phyloP scores from a whole-genome alignment of 2,797 vertebrate species.

The Mastacembelus armatus region DNA sequence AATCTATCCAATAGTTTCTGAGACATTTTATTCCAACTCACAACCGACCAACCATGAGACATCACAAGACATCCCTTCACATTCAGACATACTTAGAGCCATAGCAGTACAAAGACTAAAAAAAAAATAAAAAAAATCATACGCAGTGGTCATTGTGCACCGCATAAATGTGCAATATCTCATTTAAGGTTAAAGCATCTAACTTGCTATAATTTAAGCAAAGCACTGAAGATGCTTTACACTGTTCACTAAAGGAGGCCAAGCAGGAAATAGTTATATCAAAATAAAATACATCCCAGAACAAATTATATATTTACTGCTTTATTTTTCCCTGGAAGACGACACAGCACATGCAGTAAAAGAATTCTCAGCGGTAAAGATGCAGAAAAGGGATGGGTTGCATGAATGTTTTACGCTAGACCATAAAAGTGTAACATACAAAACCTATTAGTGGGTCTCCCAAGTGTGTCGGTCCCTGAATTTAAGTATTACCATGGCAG shows the following conservation, averaged over 20 bases:
- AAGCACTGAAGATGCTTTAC: neutral
- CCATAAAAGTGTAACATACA: constrained; percentile 15
- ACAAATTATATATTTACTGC: constrained; percentile 8
- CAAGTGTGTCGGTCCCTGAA: constrained; percentile 24
- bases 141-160: too few relatives aligned
- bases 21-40: too few relatives aligned
- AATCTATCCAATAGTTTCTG: too few relatives aligned
- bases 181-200: too few relatives aligned
- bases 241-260: neutral
- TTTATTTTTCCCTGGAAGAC: constrained; percentile 18
- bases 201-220: too few relatives aligned
- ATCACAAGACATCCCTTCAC: too few relatives aligned
- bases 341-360: constrained; percentile 17
- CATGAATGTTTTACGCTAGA: constrained; percentile 36
- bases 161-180: too few relatives aligned
- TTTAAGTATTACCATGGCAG: constrained; percentile 9
- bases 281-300: too few relatives aligned
- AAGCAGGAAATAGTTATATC: neutral
- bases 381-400: constrained; percentile 4
- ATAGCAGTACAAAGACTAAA: too few relatives aligned
- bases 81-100: too few relatives aligned
- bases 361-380: constrained; percentile 10
- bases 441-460: constrained; percentile 29
- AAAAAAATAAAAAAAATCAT: too few relatives aligned
- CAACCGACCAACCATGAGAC: too few relatives aligned